These are phyloP conservation scores for Stenoptilia bipunctidactyla DNA, from an alignment of 2,888 invertebrate species.

Conservation along the genomic window DNA sequence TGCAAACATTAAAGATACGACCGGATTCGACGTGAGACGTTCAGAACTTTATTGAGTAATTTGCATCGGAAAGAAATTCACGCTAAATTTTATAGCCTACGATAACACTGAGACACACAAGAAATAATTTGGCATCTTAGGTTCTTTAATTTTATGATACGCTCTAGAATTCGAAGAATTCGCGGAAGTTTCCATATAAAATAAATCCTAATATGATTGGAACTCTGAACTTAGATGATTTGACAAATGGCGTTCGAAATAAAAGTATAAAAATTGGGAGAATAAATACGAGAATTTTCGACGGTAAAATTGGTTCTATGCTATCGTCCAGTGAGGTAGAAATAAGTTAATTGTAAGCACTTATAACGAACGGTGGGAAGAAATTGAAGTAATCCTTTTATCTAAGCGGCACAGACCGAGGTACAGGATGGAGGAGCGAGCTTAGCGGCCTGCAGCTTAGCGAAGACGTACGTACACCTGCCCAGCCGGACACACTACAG, in stretches of 20 bases:
- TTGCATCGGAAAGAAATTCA: conserved; percentile 20
- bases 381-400: conserved; percentile 55
- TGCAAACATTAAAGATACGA: conserved; percentile 23
- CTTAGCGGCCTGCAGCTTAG: conserved; percentile 2
- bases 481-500: too few species aligned
- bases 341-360: conserved; percentile 18
- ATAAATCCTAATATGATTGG: not conserved
- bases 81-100: conserved; percentile 1
- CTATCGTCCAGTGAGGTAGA: conserved; percentile 7
- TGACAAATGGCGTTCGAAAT: too few species aligned
- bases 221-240: too few species aligned
- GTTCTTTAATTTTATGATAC: not conserved
- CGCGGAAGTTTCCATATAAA: not conserved
- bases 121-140: not conserved
- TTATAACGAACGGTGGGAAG: conserved; percentile 21
- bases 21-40: conserved; percentile 21
- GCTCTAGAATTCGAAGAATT: not conserved
- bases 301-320: not conserved
- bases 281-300: not conserved
- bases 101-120: conserved; percentile 10
- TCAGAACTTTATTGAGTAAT: conserved; percentile 19
- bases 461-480: not conserved
- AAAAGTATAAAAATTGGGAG: too few species aligned
- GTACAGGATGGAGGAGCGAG: not conserved
- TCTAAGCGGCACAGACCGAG: conserved; percentile 47